Base-by-base conservation (phyloP, 2,888 invertebrate species). In the Pseudococcus longispinus region DNA sequence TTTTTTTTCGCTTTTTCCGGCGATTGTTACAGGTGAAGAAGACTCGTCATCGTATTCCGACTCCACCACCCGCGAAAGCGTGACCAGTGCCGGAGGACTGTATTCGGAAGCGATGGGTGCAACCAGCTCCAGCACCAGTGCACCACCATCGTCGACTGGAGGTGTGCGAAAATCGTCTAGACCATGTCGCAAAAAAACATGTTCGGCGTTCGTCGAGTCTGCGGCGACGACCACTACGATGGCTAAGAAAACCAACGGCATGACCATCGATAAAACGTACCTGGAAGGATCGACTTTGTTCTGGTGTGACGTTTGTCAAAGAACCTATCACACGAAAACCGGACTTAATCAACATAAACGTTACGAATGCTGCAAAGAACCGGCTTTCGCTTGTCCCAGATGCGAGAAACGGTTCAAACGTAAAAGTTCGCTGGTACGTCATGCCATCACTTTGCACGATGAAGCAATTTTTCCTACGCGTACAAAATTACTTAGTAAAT, bases 291-390 rank as follows among this genome's bases (percentile, higher is more conserved):
- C 88, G 32, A 51, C 46, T 42, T 65, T 88, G 84, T 2, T 96
- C 95, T 1, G 94, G 93, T 93, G 89, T 88, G 77, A 70, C 46
- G 83, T 77, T 20, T 92, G 91, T 87, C 91, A 91, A 13, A 91
- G 91, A 85, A 90, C 90, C 0, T 91, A 91, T 89, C 90, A 91
- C 74, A 90, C 90, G 89, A 90, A 91, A 89, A 90, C 90, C 85
- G 91, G 91, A 88, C 89, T 91, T 8, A 89, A 89, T 42, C 90
- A 91, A 42, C 91, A 92, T 88, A 90, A 91, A 84, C 89, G 90
- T 15, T 89, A 90, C 74, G 91, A 92, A 88, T 92, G 92, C 88
- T 91, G 91, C 26, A 90, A 90, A 87, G 89, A 89, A 51, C 91
- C 91, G 0, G 90, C 89, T 26, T 91, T 90, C 88, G 88, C 88